Evolutionary conservation across 2,888 invertebrate genomes (phyloP).

Genomic region (Halictus quadricinctus): DNA sequence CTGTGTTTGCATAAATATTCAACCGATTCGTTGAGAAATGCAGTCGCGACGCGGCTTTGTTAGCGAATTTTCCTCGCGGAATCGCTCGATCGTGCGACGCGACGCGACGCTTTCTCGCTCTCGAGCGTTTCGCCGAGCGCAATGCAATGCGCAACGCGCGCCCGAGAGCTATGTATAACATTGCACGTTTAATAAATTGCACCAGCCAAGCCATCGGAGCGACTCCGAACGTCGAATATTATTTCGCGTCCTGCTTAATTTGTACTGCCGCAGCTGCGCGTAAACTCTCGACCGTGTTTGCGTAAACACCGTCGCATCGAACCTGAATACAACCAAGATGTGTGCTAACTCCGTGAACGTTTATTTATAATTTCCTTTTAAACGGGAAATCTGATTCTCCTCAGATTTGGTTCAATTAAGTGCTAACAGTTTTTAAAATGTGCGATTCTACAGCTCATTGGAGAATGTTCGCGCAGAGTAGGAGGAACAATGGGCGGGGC

Average conservation of each 20-base stretch:
- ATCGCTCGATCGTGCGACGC: background rate
- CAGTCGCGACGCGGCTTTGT: background rate
- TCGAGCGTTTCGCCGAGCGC: background rate
- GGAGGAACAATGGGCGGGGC: background rate
- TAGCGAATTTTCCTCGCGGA: background rate
- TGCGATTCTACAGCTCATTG: background rate
- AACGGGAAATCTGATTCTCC: background rate
- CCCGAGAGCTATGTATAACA: background rate
- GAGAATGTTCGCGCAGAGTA: background rate
- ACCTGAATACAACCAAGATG: background rate
- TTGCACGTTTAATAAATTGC: conserved; percentile 13
- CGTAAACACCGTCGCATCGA: background rate
- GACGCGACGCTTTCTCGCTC: background rate
- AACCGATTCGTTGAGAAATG: background rate
- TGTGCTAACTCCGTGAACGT: background rate
- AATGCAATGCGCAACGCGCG: background rate
- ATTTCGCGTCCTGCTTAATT: conserved; percentile 49
- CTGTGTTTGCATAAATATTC: conserved; percentile 6
- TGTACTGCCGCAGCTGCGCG: conserved; percentile 23
- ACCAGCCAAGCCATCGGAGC: background rate
- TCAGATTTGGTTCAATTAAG: background rate
- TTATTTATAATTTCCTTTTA: background rate
- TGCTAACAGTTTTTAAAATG: background rate
- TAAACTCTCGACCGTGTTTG: background rate
- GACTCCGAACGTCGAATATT: conserved; percentile 26